Base-by-base conservation (phyloP, 2,113 vertebrate species). In the Alexandromys fortis region DNA sequence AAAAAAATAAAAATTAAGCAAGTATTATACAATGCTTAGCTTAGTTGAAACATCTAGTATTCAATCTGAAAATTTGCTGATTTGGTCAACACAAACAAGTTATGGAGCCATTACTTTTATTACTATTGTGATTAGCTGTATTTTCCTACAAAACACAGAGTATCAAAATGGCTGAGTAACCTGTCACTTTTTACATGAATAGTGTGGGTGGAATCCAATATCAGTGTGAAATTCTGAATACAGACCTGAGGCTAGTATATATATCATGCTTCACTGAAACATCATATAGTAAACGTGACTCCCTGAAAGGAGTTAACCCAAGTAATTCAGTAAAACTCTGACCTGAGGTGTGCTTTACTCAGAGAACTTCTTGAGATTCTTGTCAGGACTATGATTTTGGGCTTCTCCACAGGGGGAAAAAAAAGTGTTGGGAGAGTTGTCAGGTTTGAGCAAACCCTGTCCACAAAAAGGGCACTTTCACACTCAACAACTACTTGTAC, bases 261-360 rank as follows among this genome's bases (percentile, higher is more conserved):
- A 38, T 30, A 13, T 22, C 7, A 28, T 26, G 14, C 24, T 3
- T 86, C 11, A 10, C 0, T 38, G 17, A 14, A 22, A 38, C 16
- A 49, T 3, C 3, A 0, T 0, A 3, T 13, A 33, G 16, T 19
- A 2, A 63, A 0, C 1, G 2, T 42, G 45, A 55, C 9, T 86
- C 2, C 33, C 38, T 65, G 21, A 38, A 68, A 24, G 12, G 17
- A 68, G 28, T 70, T 79, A 78, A 63, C 49, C n/a, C 4, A 45
- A 61, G 22, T 9, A 21, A 55, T 4, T 10, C 3, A n/a, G 12
- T 14, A 17, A 52, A 65, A 2, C 22, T 92, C 52, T 79, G 33
- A 47, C 1, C 5, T 28, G 4, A 3, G 7, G 4, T 4, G 82
- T 1, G 3, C n/a, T 35, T 79, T 55, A 92, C 17, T 72, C 45